A percentile compares a stretch with the other conserved stretches of the same genome.
Conservation (phyloP, 2,888 invertebrate genomes). For the Campoplex capitator region DNA sequence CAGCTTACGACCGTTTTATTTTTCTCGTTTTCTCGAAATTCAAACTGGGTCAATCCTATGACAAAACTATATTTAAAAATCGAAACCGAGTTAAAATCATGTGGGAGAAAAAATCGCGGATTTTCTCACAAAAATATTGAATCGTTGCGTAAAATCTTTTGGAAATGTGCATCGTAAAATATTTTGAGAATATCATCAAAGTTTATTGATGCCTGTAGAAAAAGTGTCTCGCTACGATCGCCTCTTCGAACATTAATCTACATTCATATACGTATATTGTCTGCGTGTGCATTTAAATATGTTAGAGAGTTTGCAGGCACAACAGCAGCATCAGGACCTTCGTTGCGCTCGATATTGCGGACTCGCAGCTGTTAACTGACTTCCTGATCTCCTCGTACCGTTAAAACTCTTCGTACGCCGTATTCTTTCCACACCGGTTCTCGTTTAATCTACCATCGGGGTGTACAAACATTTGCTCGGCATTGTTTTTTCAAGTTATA, state of each 20-base stretch:
- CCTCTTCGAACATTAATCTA: neutral
- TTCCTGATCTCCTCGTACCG: slow-evolving; percentile 53
- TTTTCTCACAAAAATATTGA: no score
- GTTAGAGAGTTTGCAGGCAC: slow-evolving; percentile 50
- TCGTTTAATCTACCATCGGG: slow-evolving; percentile 5
- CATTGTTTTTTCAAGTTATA: slow-evolving; percentile 1
- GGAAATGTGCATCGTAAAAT: no score
- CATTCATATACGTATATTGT: neutral
- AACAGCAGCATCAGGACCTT: slow-evolving; percentile 49
- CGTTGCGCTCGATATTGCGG: slow-evolving; percentile 38
- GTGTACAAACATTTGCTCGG: neutral
- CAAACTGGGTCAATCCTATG: no score
- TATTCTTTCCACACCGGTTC: neutral
- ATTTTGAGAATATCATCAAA: neutral
- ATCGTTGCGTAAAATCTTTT: no score
- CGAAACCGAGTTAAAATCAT: no score
- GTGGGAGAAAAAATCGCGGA: no score
- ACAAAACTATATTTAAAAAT: no score
- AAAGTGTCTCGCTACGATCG: neutral
- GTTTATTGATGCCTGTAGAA: neutral
- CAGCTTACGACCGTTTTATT: no score
- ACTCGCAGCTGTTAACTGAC: slow-evolving; percentile 64
- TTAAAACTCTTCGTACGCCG: slow-evolving; percentile 13
- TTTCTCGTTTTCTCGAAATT: no score
- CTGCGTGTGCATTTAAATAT: slow-evolving; percentile 1